Evolutionary conservation across 2,888 invertebrate genomes (phyloP).

Genomic region (Timema podura): DNA sequence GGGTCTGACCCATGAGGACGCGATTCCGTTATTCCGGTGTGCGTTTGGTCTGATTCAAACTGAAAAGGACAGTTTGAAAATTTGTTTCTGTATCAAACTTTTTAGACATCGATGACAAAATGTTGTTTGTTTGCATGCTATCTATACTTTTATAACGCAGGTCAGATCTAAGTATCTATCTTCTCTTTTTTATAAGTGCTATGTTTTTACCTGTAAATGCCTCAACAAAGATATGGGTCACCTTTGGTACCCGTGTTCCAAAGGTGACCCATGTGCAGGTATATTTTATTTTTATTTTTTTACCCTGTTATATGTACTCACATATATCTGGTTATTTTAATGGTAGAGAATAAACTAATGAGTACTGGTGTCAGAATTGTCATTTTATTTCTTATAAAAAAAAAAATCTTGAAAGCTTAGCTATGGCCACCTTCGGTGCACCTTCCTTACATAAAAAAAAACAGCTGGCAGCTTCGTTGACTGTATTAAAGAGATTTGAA

Average conservation of each 20-base stretch:
- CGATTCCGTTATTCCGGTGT: not conserved
- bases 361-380: not conserved
- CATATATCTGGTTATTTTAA: not conserved
- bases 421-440: not conserved
- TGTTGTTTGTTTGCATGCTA: not conserved
- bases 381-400: not conserved
- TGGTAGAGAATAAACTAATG: not conserved
- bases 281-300: not conserved
- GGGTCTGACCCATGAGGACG: not conserved
- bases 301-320: not conserved
- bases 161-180: no score
- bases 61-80: not conserved
- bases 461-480: not conserved
- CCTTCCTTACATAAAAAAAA: not conserved
- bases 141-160: not conserved
- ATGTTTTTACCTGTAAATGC: not conserved
- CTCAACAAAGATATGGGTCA: not conserved
- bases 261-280: not conserved
- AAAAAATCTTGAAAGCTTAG: conserved; percentile 1
- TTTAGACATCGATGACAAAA: not conserved
- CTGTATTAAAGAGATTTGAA: not conserved
- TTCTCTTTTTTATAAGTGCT: no score
- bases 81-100: not conserved
- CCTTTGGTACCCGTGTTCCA: not conserved
- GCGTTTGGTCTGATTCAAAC: conserved; percentile 7